Base-by-base conservation (phyloP, 2,888 invertebrate species). In the Diachrysia chrysitis region DNA sequence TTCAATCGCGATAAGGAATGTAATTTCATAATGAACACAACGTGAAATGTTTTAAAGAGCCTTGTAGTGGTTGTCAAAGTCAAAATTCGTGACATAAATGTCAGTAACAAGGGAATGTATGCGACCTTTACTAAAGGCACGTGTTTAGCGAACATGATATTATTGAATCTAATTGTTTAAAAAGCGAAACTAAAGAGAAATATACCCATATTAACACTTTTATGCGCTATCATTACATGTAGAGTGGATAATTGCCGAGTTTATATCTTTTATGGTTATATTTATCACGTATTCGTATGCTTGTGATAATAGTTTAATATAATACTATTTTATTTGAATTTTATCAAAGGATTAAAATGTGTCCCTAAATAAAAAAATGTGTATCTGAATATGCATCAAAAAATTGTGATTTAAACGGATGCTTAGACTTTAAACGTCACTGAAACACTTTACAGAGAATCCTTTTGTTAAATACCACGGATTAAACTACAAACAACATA, bases 51-150 rank as follows among this genome's bases (percentile, higher is more conserved):
- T 68, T 70, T 66, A 70, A 66, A 65, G 69, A 64, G 69, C 48
- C 66, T 46, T 64, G 66, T 67, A 56, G 62, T 58, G 62, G 63
- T 55, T 72, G 62, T 76, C 76, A 70, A 71, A 78, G 58, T 64
- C 66, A 71, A 74, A 75, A 71, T 71, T 70, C 67, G 55, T 67
- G 67, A 70, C 76, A 68, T 63, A 67, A 74, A 78, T 76, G 78
- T 74, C 69, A 76, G 59, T 67, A 76, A 67, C 67, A 61, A 60
- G 66, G 64, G 54, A 78, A 69, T 73, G 48, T 73, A 72, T 63
- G 21, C 62, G 69, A 78, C 74, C 78, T 78, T 76, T 69, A 56
- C 35, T 59, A 29, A 42, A 25, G 56, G 55, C 53, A 59, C 58
- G 61, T 62, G 63, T 72, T 48, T 29, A 21, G 5, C 10, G 12